A percentile compares a stretch with the other conserved stretches of the same genome.
Conservation (phyloP, 2,888 invertebrate genomes). For the Xylota segnis region DNA sequence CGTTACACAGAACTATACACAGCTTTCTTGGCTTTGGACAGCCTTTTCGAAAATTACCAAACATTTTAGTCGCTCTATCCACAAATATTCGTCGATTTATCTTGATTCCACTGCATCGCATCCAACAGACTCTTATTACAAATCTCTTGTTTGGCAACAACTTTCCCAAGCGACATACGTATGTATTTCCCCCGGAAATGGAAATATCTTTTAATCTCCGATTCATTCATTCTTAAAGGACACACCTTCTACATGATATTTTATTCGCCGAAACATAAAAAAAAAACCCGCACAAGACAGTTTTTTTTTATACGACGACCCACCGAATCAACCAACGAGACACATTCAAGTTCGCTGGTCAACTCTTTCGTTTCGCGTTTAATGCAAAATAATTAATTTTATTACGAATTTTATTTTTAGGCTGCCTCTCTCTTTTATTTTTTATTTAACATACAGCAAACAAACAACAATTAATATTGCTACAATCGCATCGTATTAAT, state of each 20-base stretch:
- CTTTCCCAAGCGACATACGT: not conserved
- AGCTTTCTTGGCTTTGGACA: no score
- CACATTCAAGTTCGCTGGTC: constrained; percentile 34
- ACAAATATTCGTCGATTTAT: no score
- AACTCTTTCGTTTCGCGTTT: constrained; percentile 53
- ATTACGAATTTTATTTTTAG: constrained; percentile 40
- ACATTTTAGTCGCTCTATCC: no score
- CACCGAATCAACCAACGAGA: constrained; percentile 17
- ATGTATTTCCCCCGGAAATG: not conserved
- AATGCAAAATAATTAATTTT: constrained; percentile 52
- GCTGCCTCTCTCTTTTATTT: constrained; percentile 66
- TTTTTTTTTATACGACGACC: not conserved
- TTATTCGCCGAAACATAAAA: constrained; percentile 6
- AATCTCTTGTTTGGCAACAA: no score
- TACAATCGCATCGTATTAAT: constrained; percentile 53
- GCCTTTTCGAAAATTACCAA: no score
- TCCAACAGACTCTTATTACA: no score
- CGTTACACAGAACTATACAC: no score
- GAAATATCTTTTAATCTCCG: not conserved
- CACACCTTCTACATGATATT: not conserved
- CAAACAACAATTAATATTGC: constrained; percentile 50
- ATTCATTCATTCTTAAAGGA: not conserved
- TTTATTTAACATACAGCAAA: constrained; percentile 19
- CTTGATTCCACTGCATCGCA: no score
- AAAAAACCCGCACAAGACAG: not conserved